Conservation (phyloP, 2,797 vertebrate genomes). For the Menidia menidia region DNA sequence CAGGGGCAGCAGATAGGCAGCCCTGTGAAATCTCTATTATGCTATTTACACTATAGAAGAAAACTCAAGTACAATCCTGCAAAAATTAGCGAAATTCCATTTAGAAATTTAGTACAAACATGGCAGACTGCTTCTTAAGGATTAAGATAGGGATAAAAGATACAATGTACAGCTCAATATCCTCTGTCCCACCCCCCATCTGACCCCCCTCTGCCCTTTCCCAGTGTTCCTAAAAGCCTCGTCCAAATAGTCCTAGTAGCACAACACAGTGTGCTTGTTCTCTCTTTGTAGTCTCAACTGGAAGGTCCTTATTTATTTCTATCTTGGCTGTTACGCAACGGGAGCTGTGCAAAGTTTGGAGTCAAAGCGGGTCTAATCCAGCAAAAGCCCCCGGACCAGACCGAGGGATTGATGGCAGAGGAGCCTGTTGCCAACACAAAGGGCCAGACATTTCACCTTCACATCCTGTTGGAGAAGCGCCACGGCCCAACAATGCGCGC, state of each 20-base stretch:
- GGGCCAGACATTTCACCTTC: slow-evolving; percentile 54
- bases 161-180: not conserved
- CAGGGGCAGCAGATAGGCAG: slow-evolving; percentile 29
- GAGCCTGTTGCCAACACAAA: slow-evolving; percentile 72
- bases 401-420: slow-evolving; percentile 39
- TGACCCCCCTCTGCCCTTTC: slow-evolving; percentile 7
- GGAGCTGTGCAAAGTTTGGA: slow-evolving; percentile 56
- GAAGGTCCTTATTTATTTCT: slow-evolving; percentile 49
- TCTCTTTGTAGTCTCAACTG: slow-evolving; percentile 44
- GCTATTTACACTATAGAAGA: not conserved
- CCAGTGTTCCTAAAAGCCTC: slow-evolving; percentile 18
- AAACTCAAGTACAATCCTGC: not conserved
- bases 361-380: slow-evolving; percentile 70
- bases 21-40: slow-evolving; percentile 1
- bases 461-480: slow-evolving; percentile 28
- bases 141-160: not conserved
- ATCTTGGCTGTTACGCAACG: slow-evolving; percentile 60
- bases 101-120: not conserved
- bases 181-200: not conserved
- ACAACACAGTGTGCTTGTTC: slow-evolving; percentile 64
- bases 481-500: slow-evolving; percentile 4
- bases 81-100: not conserved
- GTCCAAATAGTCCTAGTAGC: slow-evolving; percentile 34
- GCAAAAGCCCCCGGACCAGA: slow-evolving; percentile 47
- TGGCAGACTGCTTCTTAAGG: not conserved